Conservation (phyloP, 2,113 vertebrate genomes). For the Antechinus flavipes region DNA sequence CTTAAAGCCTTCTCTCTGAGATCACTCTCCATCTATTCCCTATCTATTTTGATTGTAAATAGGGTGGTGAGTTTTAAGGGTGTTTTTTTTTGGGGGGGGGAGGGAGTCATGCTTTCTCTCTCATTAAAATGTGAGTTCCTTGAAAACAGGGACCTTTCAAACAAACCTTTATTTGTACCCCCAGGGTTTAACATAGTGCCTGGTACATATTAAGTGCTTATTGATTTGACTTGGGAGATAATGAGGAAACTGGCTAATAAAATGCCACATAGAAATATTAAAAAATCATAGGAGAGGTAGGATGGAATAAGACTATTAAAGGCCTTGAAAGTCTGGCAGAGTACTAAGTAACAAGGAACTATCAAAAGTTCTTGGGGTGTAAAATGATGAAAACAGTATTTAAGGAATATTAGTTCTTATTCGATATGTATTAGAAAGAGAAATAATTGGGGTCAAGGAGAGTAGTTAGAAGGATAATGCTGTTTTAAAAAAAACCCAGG, state of each 20-base stretch:
- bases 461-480: background rate
- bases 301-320: background rate
- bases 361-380: background rate
- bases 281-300: background rate
- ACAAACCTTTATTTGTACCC: background rate
- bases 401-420: slow-evolving; percentile 5
- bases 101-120: background rate
- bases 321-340: background rate
- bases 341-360: background rate
- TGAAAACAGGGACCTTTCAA: background rate
- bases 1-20: background rate
- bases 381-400: background rate
- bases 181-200: background rate
- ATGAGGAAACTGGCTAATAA: background rate
- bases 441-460: background rate
- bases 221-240: background rate
- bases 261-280: background rate
- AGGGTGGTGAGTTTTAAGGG: too few species aligned
- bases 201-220: background rate
- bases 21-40: background rate
- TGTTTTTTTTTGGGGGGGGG: background rate
- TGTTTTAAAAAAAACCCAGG: background rate
- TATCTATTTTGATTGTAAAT: background rate
- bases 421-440: background rate
- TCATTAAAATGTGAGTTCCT: background rate